Evolutionary conservation across 1,140 invertebrate genomes (phyloP).

Genomic region (Orius insidiosus): DNA sequence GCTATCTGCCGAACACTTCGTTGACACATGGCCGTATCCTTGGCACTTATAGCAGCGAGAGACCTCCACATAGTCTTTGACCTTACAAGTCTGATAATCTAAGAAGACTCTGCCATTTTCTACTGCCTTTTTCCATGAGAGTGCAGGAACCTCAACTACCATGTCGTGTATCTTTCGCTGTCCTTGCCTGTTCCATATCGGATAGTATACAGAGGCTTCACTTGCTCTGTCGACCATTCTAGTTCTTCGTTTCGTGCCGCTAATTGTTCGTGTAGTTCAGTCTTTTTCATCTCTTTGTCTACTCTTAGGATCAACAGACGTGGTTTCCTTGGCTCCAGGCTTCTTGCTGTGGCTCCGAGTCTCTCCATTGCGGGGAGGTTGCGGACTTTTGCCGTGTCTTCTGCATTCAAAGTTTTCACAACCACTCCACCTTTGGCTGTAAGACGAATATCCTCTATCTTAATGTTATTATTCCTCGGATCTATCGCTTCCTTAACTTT

Average conservation of each 20-base stretch:
- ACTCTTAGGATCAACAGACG: neutral
- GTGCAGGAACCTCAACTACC: neutral
- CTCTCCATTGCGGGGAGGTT: neutral
- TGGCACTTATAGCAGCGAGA: conserved; percentile 13
- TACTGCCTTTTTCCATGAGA: neutral
- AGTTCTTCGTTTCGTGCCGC: neutral
- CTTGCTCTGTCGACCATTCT: neutral
- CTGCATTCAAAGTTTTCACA: neutral
- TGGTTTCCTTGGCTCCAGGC: neutral
- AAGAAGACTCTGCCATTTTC: neutral
- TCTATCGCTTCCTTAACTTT: neutral
- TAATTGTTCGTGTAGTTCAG: neutral
- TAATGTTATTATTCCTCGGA: neutral
- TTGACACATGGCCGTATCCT: conserved; percentile 11
- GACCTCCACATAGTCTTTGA: conserved; percentile 8
- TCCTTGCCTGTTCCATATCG: neutral
- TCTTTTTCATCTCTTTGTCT: neutral
- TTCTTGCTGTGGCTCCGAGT: neutral
- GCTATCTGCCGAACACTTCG: neutral
- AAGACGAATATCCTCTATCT: neutral
- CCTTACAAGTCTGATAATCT: neutral
- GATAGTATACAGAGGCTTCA: neutral
- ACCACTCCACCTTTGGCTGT: neutral
- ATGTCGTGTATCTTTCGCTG: neutral
- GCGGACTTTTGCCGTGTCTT: neutral